Evolutionary conservation across 2,113 vertebrate species (phyloP), one percentile per base, ranked within the genome.

Genomic region (Ceratotherium simum): DNA sequence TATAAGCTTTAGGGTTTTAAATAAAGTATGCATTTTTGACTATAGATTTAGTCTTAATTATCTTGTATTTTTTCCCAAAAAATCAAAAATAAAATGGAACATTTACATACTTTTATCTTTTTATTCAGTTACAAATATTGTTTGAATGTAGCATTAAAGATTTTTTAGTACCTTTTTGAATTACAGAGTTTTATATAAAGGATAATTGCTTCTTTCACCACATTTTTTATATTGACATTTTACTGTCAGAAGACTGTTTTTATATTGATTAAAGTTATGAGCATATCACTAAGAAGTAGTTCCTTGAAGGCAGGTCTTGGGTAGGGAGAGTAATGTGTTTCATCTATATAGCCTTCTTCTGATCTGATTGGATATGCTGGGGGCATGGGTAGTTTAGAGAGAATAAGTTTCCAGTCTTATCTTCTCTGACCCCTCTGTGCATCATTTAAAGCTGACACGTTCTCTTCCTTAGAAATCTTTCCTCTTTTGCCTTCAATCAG

Each of bases 171-270:
- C 10, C 31, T 87, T 33, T 92, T 75, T 84, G 5, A 65, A 92
- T 95, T 87, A 54, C 3, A 91, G 69, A 78, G 7, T 94, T 79
- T 95, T 83, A 62, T 92, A 64, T 33, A 96, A 96, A 91, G n/a
- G 81, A 17, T 84, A 95, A 58, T 92, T 39, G 39, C 36, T 96
- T 80, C 70, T 60, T 76, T 91, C 42, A 89, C 1, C 84, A 91
- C 67, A 83, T 20, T 90, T 93, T 73, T 93, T 95, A 69, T 83
- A 75, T 54, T 96, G 78, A n/a, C 64, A 58, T 20, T 79, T 91
- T 33, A 76, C 7, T 12, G 65, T 92, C 81, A 73, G 4, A 86
- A 56, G 62, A 67, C 10, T 56, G 33, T 75, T 75, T 51, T 65
- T 81, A 17, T 82, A 58, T 69, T 67, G 17, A 78, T 87, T 91